Evolutionary conservation across 2,797 vertebrate genomes (phyloP).

Genomic region (Tolypeutes matacus): DNA sequence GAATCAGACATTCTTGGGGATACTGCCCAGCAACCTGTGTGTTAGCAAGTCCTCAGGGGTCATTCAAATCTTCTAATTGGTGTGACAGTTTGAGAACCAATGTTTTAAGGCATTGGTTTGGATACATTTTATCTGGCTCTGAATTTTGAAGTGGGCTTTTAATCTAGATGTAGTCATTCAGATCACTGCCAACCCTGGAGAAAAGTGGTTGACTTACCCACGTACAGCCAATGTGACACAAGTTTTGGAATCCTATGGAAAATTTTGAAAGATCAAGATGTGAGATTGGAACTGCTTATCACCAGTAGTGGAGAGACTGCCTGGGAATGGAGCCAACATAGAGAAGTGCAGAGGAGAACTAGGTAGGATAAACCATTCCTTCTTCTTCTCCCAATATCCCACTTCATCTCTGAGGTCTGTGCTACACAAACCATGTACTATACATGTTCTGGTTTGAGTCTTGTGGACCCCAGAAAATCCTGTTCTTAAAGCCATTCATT

Average conservation of each 20-base stretch:
- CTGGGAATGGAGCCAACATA: neutral
- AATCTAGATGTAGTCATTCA: neutral
- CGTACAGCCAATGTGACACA: neutral
- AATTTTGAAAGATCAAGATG: neutral
- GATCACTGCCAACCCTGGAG: neutral
- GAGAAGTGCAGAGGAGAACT: neutral
- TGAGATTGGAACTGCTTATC: neutral
- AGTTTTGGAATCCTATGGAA: neutral
- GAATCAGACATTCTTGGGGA: neutral
- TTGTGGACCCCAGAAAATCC: too few relatives aligned
- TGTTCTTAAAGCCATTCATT: too few relatives aligned
- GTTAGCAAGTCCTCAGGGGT: neutral
- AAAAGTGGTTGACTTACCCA: neutral
- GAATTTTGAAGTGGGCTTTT: neutral
- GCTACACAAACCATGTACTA: neutral
- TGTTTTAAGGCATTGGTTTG: neutral
- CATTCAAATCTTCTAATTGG: too few relatives aligned
- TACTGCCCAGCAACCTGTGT: neutral
- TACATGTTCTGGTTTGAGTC: too few relatives aligned
- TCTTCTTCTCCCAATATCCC: neutral
- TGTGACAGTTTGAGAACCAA: constrained; percentile 1
- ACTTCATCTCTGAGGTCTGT: neutral
- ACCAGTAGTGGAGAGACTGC: neutral
- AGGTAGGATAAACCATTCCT: fast-evolving
- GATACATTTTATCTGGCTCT: neutral